These are phyloP conservation scores for Umimayanthus chanpuru DNA, from an alignment of 92 coral and sea anemone species.

Conservation along the genomic window DNA sequence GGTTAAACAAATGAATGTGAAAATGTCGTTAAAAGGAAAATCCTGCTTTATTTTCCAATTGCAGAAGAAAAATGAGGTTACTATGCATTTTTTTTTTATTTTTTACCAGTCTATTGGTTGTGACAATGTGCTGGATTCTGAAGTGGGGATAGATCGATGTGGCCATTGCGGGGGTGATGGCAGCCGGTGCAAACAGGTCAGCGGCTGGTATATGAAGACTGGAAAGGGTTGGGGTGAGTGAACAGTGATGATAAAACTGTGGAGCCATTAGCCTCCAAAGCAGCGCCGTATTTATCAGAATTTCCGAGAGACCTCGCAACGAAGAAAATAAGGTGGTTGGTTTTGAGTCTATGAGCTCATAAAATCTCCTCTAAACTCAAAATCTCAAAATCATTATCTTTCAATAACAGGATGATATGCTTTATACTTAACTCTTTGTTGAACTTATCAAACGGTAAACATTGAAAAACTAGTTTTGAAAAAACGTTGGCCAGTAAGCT, in stretches of 20 bases:
- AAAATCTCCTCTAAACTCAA: neutral
- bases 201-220: neutral
- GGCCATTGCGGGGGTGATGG: slow-evolving; percentile 32
- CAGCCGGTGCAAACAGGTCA: slow-evolving; percentile 2
- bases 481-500: no score
- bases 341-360: no score
- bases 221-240: slow-evolving; percentile 19
- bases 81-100: neutral
- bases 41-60: neutral
- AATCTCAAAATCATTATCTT: neutral
- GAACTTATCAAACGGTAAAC: no score
- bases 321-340: no score
- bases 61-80: neutral
- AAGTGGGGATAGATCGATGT: slow-evolving; percentile 33
- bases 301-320: no score
- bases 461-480: no score
- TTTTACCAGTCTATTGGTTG: slow-evolving; percentile 26
- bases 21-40: no score
- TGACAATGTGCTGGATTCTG: slow-evolving; percentile 33
- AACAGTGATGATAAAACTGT: neutral
- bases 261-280: no score
- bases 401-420: neutral
- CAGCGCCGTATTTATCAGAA: no score
- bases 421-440: no score
- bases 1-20: no score